phyloP scores from a whole-genome alignment of 2,797 vertebrate species.

The Gymnoscopelus braueri region DNA sequence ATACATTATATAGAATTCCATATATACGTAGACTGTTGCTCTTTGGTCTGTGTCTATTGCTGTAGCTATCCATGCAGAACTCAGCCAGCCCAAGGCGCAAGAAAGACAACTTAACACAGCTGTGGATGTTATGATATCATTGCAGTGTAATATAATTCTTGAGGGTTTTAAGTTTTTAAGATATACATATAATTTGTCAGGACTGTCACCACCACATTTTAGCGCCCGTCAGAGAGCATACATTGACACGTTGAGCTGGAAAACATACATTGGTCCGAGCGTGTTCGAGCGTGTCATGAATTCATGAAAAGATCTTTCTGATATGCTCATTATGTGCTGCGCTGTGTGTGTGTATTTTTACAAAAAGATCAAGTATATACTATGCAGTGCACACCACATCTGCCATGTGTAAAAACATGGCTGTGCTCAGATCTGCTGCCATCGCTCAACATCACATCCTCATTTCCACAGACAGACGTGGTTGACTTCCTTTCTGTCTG shows the following conservation, averaged over 20 bases:
- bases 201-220: slow-evolving; percentile 36
- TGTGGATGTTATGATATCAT: slow-evolving; percentile 29
- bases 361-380: slow-evolving; percentile 49
- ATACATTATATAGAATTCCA: too few species aligned
- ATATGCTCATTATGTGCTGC: slow-evolving; percentile 19
- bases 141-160: slow-evolving; percentile 24
- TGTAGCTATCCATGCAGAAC: slow-evolving; percentile 16
- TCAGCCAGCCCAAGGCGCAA: neutral
- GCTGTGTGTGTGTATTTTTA: slow-evolving; percentile 34
- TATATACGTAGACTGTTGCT: slow-evolving; percentile 1
- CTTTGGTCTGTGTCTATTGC: slow-evolving; percentile 38
- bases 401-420: slow-evolving; percentile 47
- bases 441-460: slow-evolving; percentile 60
- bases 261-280: slow-evolving; percentile 35
- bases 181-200: slow-evolving; percentile 33
- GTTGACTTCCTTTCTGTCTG: slow-evolving; percentile 69
- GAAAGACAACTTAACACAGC: slow-evolving; percentile 22
- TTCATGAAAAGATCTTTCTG: slow-evolving; percentile 26
- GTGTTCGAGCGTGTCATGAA: slow-evolving; percentile 25
- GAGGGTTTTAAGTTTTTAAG: slow-evolving; percentile 25
- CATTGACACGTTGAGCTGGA: slow-evolving; percentile 24
- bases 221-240: slow-evolving; percentile 16
- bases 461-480: slow-evolving; percentile 53
- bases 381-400: slow-evolving; percentile 40
- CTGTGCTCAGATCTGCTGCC: slow-evolving; percentile 63